Evolutionary conservation across 2,797 vertebrate species (phyloP).

Genomic region (Sciaenops ocellatus): DNA sequence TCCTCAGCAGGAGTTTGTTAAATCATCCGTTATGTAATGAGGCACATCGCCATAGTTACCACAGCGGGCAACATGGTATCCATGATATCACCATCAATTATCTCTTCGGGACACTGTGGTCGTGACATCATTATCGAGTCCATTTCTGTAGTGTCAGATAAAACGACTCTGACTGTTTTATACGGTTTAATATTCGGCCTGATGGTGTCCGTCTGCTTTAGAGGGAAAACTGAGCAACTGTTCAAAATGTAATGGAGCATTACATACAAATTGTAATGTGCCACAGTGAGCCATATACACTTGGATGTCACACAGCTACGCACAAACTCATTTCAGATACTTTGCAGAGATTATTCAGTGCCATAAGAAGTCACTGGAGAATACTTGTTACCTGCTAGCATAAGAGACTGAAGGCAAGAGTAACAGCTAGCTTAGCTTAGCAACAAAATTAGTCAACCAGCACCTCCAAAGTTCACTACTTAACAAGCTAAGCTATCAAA

Average conservation of each 20-base stretch:
- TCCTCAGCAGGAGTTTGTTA: conserved; percentile 28
- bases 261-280: no score
- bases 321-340: no score
- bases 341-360: no score
- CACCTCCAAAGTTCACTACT: no score
- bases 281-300: no score
- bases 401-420: neutral
- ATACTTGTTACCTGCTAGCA: neutral
- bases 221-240: no score
- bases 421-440: neutral
- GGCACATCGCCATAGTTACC: conserved; percentile 51
- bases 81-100: conserved; percentile 50
- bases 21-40: conserved; percentile 71
- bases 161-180: neutral
- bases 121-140: conserved; percentile 23
- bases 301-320: no score
- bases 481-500: neutral
- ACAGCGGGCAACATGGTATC: conserved; percentile 44
- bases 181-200: no score
- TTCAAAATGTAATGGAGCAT: no score
- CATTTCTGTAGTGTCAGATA: neutral
- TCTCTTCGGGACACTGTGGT: conserved; percentile 18
- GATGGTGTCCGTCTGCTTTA: no score
- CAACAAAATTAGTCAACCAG: neutral
- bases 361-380: no score